Conservation (phyloP, 1,140 invertebrate genomes). For the Wasmannia auropunctata region DNA sequence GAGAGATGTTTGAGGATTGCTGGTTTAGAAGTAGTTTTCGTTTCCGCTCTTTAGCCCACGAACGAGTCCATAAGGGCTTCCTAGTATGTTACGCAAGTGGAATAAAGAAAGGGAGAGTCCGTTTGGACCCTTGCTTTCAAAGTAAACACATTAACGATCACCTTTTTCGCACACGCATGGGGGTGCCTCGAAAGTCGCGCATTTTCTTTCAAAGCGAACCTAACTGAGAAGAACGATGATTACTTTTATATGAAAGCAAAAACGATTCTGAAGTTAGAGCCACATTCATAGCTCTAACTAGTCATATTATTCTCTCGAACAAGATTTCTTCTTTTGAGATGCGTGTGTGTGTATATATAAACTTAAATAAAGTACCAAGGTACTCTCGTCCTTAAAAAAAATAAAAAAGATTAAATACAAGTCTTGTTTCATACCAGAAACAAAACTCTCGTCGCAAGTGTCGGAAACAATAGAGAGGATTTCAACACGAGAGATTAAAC, state of each 20-base stretch:
- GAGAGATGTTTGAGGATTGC: slow-evolving; percentile 10
- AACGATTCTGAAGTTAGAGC: not conserved
- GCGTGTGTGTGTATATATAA: no score
- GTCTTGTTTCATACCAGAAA: not conserved
- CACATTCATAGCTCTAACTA: not conserved
- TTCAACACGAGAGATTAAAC: slow-evolving; percentile 19
- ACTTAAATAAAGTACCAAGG: no score
- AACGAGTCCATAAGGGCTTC: not conserved
- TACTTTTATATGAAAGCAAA: slow-evolving; percentile 13
- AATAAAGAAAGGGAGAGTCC: slow-evolving; percentile 10
- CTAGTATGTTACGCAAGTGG: slow-evolving; percentile 18
- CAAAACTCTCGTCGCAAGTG: not conserved
- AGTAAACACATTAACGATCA: slow-evolving; percentile 62
- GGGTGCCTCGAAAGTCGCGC: slow-evolving; percentile 19
- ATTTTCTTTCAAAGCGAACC: slow-evolving; percentile 20
- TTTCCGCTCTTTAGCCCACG: slow-evolving; percentile 9
- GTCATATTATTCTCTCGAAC: not conserved
- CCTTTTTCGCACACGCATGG: slow-evolving; percentile 5
- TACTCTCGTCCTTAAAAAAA: no score
- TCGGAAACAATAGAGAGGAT: not conserved
- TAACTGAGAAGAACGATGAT: not conserved
- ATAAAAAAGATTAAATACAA: no score
- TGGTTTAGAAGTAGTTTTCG: slow-evolving; percentile 37
- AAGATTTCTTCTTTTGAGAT: not conserved
- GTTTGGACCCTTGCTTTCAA: slow-evolving; percentile 50